A percentile compares a stretch with the other conserved stretches of the same genome.
Evolutionary conservation across 2,888 invertebrate genomes (phyloP).

Genomic region (Drosophila buzzatii): DNA sequence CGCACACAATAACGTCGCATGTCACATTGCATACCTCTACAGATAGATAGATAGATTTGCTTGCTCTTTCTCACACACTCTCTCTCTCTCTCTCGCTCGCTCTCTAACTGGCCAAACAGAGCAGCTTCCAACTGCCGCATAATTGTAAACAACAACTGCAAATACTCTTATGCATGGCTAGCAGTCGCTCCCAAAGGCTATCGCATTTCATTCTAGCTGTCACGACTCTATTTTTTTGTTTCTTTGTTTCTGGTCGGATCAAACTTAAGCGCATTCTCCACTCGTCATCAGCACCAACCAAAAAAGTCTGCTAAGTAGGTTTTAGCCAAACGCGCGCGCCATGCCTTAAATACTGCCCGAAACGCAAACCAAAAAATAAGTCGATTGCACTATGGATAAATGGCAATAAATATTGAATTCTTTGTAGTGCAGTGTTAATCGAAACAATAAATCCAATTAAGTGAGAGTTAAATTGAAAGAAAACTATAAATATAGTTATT

Average conservation of each 20-base stretch:
- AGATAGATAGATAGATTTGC: not conserved
- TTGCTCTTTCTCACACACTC: not conserved
- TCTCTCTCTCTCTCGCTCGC: not conserved
- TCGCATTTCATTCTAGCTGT: slow-evolving; percentile 48
- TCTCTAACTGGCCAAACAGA: slow-evolving; percentile 34
- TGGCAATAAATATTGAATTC: not conserved
- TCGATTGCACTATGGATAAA: not conserved
- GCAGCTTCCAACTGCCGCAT: slow-evolving; percentile 64
- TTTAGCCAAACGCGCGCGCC: slow-evolving; percentile 16
- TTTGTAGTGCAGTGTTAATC: not conserved
- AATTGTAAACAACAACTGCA: slow-evolving; percentile 68
- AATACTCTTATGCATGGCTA: slow-evolving; percentile 41
- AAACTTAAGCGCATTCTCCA: slow-evolving; percentile 24
- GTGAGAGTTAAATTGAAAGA: too few species aligned
- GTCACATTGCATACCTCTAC: slow-evolving; percentile 18
- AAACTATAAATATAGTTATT: too few species aligned
- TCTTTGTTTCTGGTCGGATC: slow-evolving; percentile 16
- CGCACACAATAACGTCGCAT: slow-evolving; percentile 35
- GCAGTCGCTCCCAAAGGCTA: slow-evolving; percentile 18
- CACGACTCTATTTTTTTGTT: slow-evolving; percentile 1
- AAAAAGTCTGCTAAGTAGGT: slow-evolving; percentile 36
- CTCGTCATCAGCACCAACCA: slow-evolving; percentile 22
- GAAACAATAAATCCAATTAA: too few species aligned
- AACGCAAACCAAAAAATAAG: not conserved
- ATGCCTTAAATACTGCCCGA: slow-evolving; percentile 11